Conservation (phyloP, 1,140 invertebrate species). For the Chelonus insularis region DNA sequence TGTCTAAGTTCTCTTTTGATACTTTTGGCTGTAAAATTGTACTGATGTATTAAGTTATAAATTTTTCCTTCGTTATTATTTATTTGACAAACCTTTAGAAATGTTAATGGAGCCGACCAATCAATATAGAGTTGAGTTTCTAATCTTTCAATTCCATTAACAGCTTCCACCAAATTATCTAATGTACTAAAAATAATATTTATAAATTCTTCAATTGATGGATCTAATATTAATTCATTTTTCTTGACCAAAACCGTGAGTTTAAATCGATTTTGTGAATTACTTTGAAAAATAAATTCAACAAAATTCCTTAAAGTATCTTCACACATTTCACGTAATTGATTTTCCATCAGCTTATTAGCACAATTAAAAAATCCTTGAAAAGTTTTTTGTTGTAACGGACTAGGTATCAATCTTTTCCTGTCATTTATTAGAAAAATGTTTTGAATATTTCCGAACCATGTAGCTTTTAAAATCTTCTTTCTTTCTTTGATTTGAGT, state of each 20-base stretch:
- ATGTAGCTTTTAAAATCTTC: slow-evolving; percentile 62
- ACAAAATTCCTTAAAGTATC: slow-evolving; percentile 77
- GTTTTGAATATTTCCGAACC: slow-evolving; percentile 67
- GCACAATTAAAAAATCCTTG: slow-evolving; percentile 83
- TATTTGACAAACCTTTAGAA: slow-evolving; percentile 56
- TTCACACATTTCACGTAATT: slow-evolving; percentile 77
- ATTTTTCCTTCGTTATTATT: not conserved
- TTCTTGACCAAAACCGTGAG: slow-evolving; percentile 71
- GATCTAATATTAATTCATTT: slow-evolving; percentile 75
- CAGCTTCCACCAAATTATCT: slow-evolving; percentile 72
- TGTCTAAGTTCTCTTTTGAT: too few relatives aligned
- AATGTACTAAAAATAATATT: slow-evolving; percentile 72
- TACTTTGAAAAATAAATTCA: slow-evolving; percentile 67
- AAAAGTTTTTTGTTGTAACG: slow-evolving; percentile 69
- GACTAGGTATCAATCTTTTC: slow-evolving; percentile 75
- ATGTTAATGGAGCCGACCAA: slow-evolving; percentile 51
- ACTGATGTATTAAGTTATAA: too few relatives aligned
- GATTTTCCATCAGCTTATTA: slow-evolving; percentile 83
- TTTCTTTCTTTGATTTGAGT: slow-evolving; percentile 65
- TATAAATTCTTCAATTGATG: slow-evolving; percentile 75
- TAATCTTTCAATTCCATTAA: slow-evolving; percentile 71
- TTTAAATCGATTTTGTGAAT: slow-evolving; percentile 71
- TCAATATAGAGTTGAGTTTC: slow-evolving; percentile 73
- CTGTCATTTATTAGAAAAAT: slow-evolving; percentile 71
- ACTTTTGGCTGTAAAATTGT: too few relatives aligned